Conservation (phyloP, 1,140 invertebrate species). For the Conus ventricosus region DNA sequence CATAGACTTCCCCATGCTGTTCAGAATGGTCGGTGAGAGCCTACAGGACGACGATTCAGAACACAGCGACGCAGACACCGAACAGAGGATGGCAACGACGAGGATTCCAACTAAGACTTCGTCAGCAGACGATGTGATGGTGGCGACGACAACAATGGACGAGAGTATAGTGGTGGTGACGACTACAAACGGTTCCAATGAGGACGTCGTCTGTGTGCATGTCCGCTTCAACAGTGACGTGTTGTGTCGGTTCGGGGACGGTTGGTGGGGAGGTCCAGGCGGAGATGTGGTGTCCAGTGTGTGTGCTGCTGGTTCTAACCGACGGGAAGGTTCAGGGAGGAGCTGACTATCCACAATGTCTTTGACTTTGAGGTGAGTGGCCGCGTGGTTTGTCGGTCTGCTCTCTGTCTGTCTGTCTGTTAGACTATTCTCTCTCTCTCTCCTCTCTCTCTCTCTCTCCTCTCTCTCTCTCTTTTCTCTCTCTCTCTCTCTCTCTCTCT, state of each 20-base stretch:
- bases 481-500: too few species aligned
- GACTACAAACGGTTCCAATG: too few species aligned
- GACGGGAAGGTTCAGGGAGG: neutral
- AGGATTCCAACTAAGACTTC: too few species aligned
- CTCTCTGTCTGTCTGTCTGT: neutral
- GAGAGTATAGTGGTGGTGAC: too few species aligned
- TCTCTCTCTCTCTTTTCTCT: too few species aligned
- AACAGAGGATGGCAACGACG: too few species aligned
- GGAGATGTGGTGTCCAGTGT: neutral
- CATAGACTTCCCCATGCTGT: neutral
- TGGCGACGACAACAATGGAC: neutral
- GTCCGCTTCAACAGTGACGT: neutral
- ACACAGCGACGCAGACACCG: neutral
- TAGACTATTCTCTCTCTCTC: neutral
- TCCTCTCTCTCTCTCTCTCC: neutral
- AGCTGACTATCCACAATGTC: slow-evolving; percentile 12
- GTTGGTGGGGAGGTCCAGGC: neutral
- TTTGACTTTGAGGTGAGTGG: slow-evolving; percentile 16
- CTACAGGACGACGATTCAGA: neutral
- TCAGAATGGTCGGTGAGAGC: neutral
- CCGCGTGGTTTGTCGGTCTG: neutral
- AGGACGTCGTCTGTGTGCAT: neutral
- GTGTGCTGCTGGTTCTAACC: too few species aligned
- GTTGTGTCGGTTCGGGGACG: neutral
- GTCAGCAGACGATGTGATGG: neutral